Evolutionary conservation across 2,888 invertebrate species (phyloP), one percentile per base, ranked within the genome.

Genomic region (Leptura quadrifasciata): DNA sequence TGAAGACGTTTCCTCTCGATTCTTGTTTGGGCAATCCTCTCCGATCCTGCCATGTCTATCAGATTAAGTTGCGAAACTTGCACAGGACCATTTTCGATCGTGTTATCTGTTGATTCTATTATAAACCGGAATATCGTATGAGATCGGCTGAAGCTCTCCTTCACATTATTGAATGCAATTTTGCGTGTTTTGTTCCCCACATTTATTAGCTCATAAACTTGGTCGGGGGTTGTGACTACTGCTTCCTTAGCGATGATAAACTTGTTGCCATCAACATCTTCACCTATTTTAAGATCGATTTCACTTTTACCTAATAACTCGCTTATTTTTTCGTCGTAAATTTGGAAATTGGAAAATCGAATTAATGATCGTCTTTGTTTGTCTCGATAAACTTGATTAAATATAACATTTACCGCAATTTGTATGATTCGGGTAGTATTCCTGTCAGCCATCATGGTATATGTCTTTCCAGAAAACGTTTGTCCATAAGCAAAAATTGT

Each of bases 401-500:
- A 96, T 52, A 96, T 91, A 84, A 95, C 91, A 9, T 93, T 88
- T 0, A 96, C 92, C 0, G 96, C 92, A 52, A 94, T 86, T 0
- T 93, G 93, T 84, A 97, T 94, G 9, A 97, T 93, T 0, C 97
- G 97, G 0, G 92, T 93, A 54, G 93, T 92, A 0, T 89, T 83
- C 0, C 91, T 89, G 39, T 92, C 92, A 0, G 97, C 97, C 86
- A 94, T 92, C 94, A 96, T 95, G 0, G 96, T 96, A 84, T 94
- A 94, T 0, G 96, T 96, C 88, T 96, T 96, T 71, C 97, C 97
- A 0, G 96, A 96, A 0, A 96, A 95, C 4, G 97, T 97, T 88
- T 97, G 97, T 8, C 97, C 97, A 87, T 97, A 97, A 0, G 97
- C 96, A 90, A 97, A 96, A 80, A 97, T 94, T 0, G 97, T 97